These are phyloP conservation scores for Dreissena rostriformis DNA, from an alignment of 1,140 invertebrate genomes.

Conservation along the genomic window DNA sequence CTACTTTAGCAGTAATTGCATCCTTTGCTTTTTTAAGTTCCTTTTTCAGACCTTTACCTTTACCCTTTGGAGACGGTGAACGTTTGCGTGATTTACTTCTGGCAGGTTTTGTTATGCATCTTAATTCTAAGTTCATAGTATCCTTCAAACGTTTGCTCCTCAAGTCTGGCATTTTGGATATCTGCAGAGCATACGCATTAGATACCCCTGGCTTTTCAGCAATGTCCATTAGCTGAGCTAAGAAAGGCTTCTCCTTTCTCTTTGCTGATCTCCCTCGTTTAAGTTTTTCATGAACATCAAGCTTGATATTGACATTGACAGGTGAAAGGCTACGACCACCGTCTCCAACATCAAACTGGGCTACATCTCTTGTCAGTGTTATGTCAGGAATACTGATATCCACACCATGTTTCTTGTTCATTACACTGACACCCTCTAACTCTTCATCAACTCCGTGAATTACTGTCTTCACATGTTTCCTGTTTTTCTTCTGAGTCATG, in stretches of 20 bases:
- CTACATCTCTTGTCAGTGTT: slow-evolving; percentile 64
- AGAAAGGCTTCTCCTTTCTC: slow-evolving; percentile 45
- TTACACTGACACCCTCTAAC: slow-evolving; percentile 5
- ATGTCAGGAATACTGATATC: slow-evolving; percentile 47
- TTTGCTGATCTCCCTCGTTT: slow-evolving; percentile 26
- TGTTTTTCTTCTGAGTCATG: not conserved
- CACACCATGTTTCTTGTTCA: slow-evolving; percentile 23
- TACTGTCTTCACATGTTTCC: not conserved
- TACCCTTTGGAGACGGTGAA: slow-evolving; percentile 36
- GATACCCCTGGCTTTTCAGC: slow-evolving; percentile 26
- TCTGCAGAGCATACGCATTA: slow-evolving; percentile 33
- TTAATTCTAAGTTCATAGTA: not conserved
- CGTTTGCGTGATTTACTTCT: not conserved
- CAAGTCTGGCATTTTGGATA: slow-evolving; percentile 7
- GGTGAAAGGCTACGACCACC: not conserved
- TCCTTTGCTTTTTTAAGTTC: slow-evolving; percentile 41
- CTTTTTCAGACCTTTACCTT: slow-evolving; percentile 17
- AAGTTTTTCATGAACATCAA: slow-evolving; percentile 39
- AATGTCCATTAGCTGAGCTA: slow-evolving; percentile 9
- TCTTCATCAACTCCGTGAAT: slow-evolving; percentile 24
- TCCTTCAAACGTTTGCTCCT: slow-evolving; percentile 33
- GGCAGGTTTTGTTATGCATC: not conserved
- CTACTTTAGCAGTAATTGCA: slow-evolving; percentile 45
- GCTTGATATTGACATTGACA: slow-evolving; percentile 38
- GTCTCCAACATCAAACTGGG: slow-evolving; percentile 54